Evolutionary conservation across 1,140 invertebrate species (phyloP), one percentile per base, ranked within the genome.

Genomic region (Zaprionus capensis): DNA sequence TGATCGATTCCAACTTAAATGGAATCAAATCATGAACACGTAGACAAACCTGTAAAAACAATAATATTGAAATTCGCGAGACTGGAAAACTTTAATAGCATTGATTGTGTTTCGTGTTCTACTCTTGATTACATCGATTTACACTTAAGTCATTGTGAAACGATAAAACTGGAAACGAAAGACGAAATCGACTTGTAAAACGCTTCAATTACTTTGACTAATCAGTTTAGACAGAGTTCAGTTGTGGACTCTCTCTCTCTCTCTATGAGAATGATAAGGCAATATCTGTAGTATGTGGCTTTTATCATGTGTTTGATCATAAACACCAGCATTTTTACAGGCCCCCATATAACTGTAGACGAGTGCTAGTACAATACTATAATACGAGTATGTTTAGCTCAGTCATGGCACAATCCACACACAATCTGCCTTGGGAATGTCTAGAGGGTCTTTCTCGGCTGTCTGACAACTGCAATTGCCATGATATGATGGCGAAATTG

Each of bases 91-190:
- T 44, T 15, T 73, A 56, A 73, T 68, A 66, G 55, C 70, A 2
- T 31, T 31, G 7, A 7, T 31, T 31, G 7, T 7, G 55, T 68
- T 59, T 49, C 72, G 76, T 83, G 76, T 83, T 79, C 57, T 71
- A 69, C 49, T 44, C 51, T 82, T 68, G 59, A 75, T 84, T 69
- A 84, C 78, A 84, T 78, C 31, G 81, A 80, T 84, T 84, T 78
- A 74, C 81, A 84, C 81, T 84, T 74, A 80, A 73, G 76, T 68
- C 63, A 59, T 59, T 57, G 53, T 28, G 55, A 9, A 58, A 55
- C 65, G 51, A 41, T 15, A 41, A 31, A 31, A 31, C 31, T 31
- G 38, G 38, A n/a, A n/a, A 41, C 4, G 4, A 41, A 15, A 41
- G 38, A 41, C 38, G 12, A 15, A 41, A 41, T 41, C 38, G 15